Evolutionary conservation across 2,797 vertebrate genomes (phyloP).

Genomic region (Tragelaphus eurycerus): DNA sequence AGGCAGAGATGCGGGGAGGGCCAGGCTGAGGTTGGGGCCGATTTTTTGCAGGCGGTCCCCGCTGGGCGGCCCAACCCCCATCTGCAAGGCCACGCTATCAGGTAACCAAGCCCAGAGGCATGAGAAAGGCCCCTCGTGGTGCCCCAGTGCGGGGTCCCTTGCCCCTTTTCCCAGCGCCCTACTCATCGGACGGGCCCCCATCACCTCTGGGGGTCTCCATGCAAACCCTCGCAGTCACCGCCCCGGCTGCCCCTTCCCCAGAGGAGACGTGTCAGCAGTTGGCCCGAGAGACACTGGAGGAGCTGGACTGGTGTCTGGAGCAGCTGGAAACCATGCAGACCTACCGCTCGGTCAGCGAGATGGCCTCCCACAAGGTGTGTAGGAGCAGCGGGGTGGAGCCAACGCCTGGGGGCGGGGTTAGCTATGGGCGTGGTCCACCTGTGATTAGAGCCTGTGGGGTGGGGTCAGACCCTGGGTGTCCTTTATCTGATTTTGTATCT

Average conservation of each 20-base stretch:
- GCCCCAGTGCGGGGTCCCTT: background rate
- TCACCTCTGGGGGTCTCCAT: background rate
- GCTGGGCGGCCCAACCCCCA: constrained; percentile 90
- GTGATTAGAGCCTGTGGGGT: background rate
- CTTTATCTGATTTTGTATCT: background rate
- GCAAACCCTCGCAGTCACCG: background rate
- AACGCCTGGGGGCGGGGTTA: background rate
- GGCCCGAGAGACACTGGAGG: constrained; percentile 93
- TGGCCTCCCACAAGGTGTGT: constrained; percentile 95
- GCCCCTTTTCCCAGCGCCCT: background rate
- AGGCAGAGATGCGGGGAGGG: background rate
- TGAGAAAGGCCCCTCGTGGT: background rate
- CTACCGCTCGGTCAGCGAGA: constrained; percentile 94
- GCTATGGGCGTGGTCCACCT: background rate
- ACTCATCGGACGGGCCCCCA: background rate
- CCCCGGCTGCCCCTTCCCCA: constrained; percentile 69
- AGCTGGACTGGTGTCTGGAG: constrained; percentile 95
- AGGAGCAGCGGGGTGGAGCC: background rate
- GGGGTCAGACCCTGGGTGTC: background rate
- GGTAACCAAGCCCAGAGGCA: constrained; percentile 80
- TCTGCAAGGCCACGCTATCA: constrained; percentile 95
- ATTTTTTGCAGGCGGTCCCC: constrained; percentile 90
- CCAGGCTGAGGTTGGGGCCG: background rate
- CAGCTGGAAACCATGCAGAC: constrained; percentile 95
- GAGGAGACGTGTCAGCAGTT: constrained; percentile 94